phyloP scores from a whole-genome alignment of 1,140 invertebrate genomes.

The Macrobrachium rosenbergii region DNA sequence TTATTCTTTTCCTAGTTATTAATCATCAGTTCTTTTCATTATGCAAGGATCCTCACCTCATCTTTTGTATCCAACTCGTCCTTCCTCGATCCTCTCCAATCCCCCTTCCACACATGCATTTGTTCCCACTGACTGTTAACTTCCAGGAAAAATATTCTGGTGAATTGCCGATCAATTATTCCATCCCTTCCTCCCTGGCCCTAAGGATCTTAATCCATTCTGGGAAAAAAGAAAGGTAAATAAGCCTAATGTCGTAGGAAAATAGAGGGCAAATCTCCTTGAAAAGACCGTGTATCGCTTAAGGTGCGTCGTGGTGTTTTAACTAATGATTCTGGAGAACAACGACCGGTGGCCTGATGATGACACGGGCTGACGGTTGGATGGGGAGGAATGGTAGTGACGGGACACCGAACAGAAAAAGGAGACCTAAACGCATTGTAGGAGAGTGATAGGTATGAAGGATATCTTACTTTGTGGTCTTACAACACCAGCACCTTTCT shows the following conservation, averaged over 20 bases:
- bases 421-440: too few relatives aligned
- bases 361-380: too few relatives aligned
- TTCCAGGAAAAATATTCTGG: constrained; percentile 38
- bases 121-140: constrained; percentile 44
- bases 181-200: neutral
- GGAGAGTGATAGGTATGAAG: constrained; percentile 17
- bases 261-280: neutral
- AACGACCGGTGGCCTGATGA: too few relatives aligned
- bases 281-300: neutral
- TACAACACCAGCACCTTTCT: too few relatives aligned
- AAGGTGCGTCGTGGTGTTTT: constrained; percentile 25
- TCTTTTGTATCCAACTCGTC: neutral
- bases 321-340: constrained; percentile 37
- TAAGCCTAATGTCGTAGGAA: neutral
- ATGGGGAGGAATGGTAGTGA: too few relatives aligned
- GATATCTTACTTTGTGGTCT: constrained; percentile 33
- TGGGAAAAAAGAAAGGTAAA: neutral
- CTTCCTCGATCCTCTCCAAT: neutral
- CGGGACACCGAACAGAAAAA: too few relatives aligned
- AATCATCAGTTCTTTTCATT: neutral
- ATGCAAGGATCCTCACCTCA: neutral
- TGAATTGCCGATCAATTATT: constrained; percentile 47
- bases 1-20: neutral
- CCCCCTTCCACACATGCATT: constrained; percentile 44
- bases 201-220: constrained; percentile 11